These are phyloP conservation scores for Dolichoris vasculosae DNA, from an alignment of 1,140 invertebrate genomes.

Conservation along the genomic window DNA sequence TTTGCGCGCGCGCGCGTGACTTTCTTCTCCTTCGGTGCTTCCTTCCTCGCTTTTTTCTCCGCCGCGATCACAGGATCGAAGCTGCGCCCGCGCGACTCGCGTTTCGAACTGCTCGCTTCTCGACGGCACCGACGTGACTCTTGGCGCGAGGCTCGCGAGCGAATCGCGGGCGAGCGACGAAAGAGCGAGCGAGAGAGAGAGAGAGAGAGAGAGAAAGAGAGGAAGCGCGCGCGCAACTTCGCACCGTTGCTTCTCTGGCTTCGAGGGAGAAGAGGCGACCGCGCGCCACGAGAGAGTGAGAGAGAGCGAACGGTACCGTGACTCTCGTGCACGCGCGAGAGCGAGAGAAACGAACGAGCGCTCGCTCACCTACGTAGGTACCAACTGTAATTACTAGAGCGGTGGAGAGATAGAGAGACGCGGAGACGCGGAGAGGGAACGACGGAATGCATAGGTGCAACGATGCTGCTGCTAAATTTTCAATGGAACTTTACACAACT, in stretches of 20 bases:
- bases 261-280: background rate
- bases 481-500: too few species aligned
- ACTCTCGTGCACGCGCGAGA: background rate
- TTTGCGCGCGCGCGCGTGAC: background rate
- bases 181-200: background rate
- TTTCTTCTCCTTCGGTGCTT: too few species aligned
- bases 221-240: background rate
- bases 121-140: slow-evolving; percentile 16
- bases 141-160: background rate
- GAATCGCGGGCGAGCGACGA: background rate
- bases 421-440: background rate
- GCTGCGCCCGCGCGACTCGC: background rate
- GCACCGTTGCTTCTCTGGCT: background rate
- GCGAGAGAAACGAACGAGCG: background rate
- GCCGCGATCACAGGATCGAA: background rate
- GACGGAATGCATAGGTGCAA: background rate
- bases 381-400: background rate
- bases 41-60: background rate
- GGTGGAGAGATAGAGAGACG: background rate
- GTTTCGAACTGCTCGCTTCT: background rate
- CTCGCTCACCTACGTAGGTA: background rate
- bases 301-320: too few species aligned
- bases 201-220: background rate
- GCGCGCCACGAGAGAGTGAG: background rate
- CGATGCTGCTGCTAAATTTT: too few species aligned